Evolutionary conservation across 1,140 invertebrate species (phyloP).

Genomic region (Triops cancriformis): DNA sequence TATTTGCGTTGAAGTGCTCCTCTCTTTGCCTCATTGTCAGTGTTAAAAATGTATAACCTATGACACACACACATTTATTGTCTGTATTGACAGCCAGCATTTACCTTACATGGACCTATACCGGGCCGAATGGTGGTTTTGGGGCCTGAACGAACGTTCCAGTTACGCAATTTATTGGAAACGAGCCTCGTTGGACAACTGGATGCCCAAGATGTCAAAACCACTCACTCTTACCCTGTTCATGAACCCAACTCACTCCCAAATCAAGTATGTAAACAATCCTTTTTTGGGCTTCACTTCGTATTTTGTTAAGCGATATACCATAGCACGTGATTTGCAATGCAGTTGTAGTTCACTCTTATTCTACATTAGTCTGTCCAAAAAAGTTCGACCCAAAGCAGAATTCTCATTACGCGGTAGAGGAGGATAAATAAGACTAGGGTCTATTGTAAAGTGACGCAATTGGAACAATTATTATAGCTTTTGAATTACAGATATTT

Average conservation of each 20-base stretch:
- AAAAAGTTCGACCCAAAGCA: no score
- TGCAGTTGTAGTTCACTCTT: no score
- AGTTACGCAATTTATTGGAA: constrained; percentile 23
- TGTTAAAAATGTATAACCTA: background rate
- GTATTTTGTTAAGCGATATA: background rate
- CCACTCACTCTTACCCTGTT: background rate
- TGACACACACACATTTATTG: background rate
- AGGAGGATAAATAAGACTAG: no score
- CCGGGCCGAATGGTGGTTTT: constrained; percentile 28
- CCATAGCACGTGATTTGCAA: no score
- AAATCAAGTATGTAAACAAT: background rate
- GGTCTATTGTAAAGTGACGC: no score
- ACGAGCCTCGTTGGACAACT: background rate
- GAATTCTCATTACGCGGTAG: no score
- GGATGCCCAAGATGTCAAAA: background rate
- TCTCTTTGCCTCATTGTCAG: background rate
- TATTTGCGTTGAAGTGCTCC: background rate
- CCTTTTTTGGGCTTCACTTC: background rate
- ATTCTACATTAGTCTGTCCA: no score
- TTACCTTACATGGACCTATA: background rate
- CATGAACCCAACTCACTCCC: background rate
- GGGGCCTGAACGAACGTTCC: constrained; percentile 27
- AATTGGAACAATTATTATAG: no score
- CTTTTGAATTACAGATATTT: no score
- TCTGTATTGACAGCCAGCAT: background rate